These are phyloP conservation scores for Sabellastarte sp. DNA, from an alignment of 2,888 invertebrate species.

Conservation along the genomic window DNA sequence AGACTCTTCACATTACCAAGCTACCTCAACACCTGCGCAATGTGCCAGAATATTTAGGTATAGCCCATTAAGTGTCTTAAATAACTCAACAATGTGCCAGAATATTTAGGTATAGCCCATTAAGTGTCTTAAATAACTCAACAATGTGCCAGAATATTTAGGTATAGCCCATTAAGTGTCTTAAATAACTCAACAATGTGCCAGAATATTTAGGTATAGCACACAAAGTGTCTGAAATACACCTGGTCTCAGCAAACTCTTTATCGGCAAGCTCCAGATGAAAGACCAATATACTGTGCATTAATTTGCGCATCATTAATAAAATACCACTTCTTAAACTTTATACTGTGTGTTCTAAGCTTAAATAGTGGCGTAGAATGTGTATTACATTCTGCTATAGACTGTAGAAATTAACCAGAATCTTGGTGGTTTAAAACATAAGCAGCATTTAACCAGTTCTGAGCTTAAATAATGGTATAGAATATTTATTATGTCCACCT, in stretches of 20 bases:
- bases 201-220: constrained; percentile 73
- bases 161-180: constrained; percentile 33
- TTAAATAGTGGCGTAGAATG: no score
- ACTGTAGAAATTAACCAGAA: no score
- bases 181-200: constrained; percentile 78
- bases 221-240: neutral
- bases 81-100: constrained; percentile 87
- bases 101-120: constrained; percentile 66
- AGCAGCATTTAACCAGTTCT: no score
- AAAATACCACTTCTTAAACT: no score
- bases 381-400: no score
- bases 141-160: constrained; percentile 86
- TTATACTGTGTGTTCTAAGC: no score
- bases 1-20: constrained; percentile 78
- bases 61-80: constrained; percentile 37
- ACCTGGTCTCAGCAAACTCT: neutral
- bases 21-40: constrained; percentile 82
- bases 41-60: constrained; percentile 80
- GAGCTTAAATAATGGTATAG: no score
- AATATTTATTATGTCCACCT: no score
- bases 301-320: no score
- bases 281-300: no score
- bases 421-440: no score
- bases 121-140: constrained; percentile 67
- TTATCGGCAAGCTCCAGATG: neutral